phyloP scores from a whole-genome alignment of 1,140 invertebrate genomes.

The Penaeus japonicus region DNA sequence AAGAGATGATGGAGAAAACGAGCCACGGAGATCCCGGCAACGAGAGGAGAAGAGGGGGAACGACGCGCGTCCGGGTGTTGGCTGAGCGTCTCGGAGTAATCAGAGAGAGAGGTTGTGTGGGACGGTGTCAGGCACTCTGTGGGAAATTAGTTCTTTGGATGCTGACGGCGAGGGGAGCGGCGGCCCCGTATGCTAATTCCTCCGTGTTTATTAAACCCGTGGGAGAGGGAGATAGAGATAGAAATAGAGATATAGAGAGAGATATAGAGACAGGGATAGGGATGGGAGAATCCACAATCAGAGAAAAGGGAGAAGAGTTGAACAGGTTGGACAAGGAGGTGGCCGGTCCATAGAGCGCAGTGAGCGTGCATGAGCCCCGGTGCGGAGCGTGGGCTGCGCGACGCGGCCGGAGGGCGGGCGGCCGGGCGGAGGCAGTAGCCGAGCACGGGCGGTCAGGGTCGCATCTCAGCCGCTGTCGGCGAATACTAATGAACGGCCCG shows the following conservation, averaged over 20 bases:
- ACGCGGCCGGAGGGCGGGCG: background rate
- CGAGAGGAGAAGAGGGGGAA: no score
- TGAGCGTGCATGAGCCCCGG: background rate
- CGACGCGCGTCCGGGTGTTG: no score
- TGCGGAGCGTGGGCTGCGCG: background rate
- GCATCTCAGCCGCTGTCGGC: background rate
- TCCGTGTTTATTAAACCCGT: background rate
- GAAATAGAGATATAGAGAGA: no score
- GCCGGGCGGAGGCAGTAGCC: background rate
- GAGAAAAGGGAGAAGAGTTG: no score
- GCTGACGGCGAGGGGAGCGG: constrained; percentile 30
- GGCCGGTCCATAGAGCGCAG: no score
- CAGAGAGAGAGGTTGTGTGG: background rate
- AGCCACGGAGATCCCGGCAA: no score
- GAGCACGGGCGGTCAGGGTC: background rate
- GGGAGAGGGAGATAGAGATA: background rate
- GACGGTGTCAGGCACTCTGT: background rate
- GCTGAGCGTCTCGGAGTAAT: no score
- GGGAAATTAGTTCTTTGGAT: constrained; percentile 43
- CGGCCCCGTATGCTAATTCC: constrained; percentile 27
- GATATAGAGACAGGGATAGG: no score
- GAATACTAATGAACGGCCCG: constrained; percentile 7
- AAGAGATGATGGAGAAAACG: no score
- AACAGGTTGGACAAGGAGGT: no score
- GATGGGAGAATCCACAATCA: no score